Evolutionary conservation across 92 coral and sea anemone genomes (phyloP).

Genomic region (Montipora capitata): DNA sequence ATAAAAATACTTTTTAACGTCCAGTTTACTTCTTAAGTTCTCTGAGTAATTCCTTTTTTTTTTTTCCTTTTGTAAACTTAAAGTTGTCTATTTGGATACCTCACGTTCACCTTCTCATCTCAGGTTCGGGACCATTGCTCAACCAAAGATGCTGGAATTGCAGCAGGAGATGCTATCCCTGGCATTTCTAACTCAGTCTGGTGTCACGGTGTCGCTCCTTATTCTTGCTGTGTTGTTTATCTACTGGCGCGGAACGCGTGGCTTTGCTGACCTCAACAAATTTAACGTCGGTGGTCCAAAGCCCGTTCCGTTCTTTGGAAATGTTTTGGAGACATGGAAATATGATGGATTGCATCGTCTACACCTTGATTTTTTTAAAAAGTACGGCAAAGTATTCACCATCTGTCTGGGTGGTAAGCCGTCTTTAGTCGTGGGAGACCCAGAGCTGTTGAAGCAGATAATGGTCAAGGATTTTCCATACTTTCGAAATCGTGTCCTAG

Average conservation of each 20-base stretch:
- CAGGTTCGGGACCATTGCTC: too few species aligned
- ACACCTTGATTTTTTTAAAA: constrained; percentile 54
- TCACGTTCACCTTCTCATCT: too few species aligned
- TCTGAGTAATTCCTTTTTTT: too few species aligned
- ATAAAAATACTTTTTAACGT: too few species aligned
- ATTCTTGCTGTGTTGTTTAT: constrained; percentile 42
- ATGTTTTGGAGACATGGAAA: constrained; percentile 57
- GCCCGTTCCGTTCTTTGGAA: constrained; percentile 78
- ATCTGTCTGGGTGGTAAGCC: constrained; percentile 69
- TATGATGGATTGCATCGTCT: constrained; percentile 67
- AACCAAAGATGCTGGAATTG: not conserved
- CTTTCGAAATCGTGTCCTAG: constrained; percentile 60
- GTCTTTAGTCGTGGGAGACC: constrained; percentile 81
- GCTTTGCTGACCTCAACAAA: constrained; percentile 47
- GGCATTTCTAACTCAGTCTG: not conserved
- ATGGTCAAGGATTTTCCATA: constrained; percentile 70
- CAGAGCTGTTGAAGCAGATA: constrained; percentile 80
- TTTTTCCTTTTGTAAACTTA: too few species aligned
- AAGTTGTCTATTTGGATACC: too few species aligned
- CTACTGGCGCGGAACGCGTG: constrained; percentile 70
- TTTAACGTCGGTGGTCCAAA: constrained; percentile 79
- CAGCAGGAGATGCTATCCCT: not conserved
- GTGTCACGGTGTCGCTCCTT: constrained; percentile 1
- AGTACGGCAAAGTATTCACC: constrained; percentile 78
- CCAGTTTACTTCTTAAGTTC: too few species aligned